Base-by-base conservation (phyloP, 2,797 vertebrate species). In the Rhinophrynus dorsalis region DNA sequence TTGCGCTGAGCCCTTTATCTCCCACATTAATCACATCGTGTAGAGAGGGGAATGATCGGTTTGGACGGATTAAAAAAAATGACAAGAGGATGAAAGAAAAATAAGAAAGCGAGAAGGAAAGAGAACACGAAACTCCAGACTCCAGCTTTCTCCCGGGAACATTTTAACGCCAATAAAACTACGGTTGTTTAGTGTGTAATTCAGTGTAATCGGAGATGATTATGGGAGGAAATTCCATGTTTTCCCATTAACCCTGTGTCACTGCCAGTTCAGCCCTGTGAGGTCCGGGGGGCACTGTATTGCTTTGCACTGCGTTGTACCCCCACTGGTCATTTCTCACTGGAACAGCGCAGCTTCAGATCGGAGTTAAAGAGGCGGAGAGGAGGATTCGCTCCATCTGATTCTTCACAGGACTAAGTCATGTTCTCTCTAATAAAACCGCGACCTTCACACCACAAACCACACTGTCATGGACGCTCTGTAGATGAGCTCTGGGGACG, bases 381-480 rank as follows among this genome's bases (percentile, higher is more conserved):
- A 50, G 6, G 5, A 2, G 6, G 6, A 1, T 3, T n/a, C 47
- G 8, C 5, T 24, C 5, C 24, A 9, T 47, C 18, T n/a, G 23
- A 10, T 10, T 47, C 8, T 47, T n/a, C n/a, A n/a, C n/a, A n/a
- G n/a, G n/a, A n/a, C n/a, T n/a, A n/a, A n/a, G n/a, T n/a, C n/a
- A 10, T 47, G 20, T 47, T 47, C 12, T 29, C 11, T 29, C 5
- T 23, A 30, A 30, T 9, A 9, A 9, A 30, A 12, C 47, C 6
- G 18, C 15, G 10, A 48, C 3, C 5, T 21, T 51, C 29, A 13
- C 11, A 67, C 64, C 70, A 35, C 58, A 50, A 77, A 77, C 81
- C 79, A 71, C 76, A 74, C 78, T 77, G 75, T 76, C 75, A 77
- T 66, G 51, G 72, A 80, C 77, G 79, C 74, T 79, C 77, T 74